Base-by-base conservation (phyloP, 2,797 vertebrate genomes). In the Etheostoma nigrum region DNA sequence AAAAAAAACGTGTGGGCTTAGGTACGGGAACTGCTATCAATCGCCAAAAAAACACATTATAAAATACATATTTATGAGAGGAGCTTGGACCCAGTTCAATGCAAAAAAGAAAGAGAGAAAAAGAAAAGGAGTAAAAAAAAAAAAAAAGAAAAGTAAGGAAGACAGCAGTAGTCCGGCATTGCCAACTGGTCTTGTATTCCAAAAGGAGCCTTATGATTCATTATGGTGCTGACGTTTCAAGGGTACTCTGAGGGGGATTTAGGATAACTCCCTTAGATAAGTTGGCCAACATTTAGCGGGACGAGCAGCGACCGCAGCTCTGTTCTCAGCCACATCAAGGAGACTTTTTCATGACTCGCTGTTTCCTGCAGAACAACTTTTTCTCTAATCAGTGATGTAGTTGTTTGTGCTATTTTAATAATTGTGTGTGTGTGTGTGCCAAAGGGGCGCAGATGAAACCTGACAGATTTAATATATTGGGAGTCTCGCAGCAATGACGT, bases 171-270 rank as follows among this genome's bases (percentile, higher is more conserved):
- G 76, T 81, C 74, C 65, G 3, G 72, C 55, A 18, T 63, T 89
- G 89, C 91, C 93, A 91, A 82, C 86, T 90, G 47, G 76, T 89
- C 91, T 90, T 91, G 90, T 92, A 90, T 91, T 92, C 90, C 85
- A 90, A 88, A 88, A 91, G 91, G 88, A 91, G 88, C 70, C 85
- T 76, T 79, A 84, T 88, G 90, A 93, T 91, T 88, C 89, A 90
- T 92, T 85, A 90, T 72, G 89, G 82, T 36, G 81, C 90, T 90
- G 92, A 90, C 81, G 78, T 92, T 94, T 94, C 91, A 93, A 93
- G 89, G 89, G 84, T 91, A 92, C 86, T 91, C 84, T 79, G 83
- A 90, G 76, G 86, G 84, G 85, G 89, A 88, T 91, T 93, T 87
- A 85, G 86, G 79, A 88, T 89, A 89, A 89, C 91, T 92, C 85